Evolutionary conservation across 2,113 vertebrate species (phyloP), one percentile per base, ranked within the genome.

Genomic region (Uria lomvia): DNA sequence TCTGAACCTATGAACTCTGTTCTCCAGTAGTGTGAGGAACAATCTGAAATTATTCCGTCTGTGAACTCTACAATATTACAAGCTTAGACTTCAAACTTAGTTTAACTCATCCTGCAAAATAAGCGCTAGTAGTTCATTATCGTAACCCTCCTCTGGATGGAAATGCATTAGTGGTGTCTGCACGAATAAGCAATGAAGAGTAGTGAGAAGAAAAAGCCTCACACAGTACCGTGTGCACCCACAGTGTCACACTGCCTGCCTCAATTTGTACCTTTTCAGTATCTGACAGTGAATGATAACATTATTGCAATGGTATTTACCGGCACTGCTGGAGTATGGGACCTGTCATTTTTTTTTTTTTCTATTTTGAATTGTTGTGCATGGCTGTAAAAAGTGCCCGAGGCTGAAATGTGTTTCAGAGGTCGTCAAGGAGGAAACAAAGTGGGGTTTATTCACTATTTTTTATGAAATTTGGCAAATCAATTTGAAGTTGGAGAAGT

Each of bases 261-360:
- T 97, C 89, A 88, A 53, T 97, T 97, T 95, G 91, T 76, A 94
- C 94, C 91, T 95, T 97, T 97, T 95, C 90, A 95, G 74, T 59
- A 38, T 73, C 87, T 97, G 97, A 96, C 92, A 96, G 95, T 95
- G 96, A 97, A 82, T 97, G 96, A 96, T 94, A 96, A 90, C 84
- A 70, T 95, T 95, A 97, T 95, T 97, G 92, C 91, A 90, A 62
- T 91, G 94, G 92, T 91, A 97, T 91, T 96, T 94, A 95, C 70
- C 10, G 2, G 89, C 97, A 67, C 89, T 95, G 95, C 87, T 96
- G 91, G 94, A 95, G 42, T 96, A 88, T 47, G 53, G 45, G 66
- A 70, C 92, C 70, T 97, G 92, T 94, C 58, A 92, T 78, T 93
- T 95, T 66, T 50, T 42, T n/a, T 74, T 89, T 92, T 81, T 40